A percentile compares a stretch with the other conserved stretches of the same genome.
These are phyloP conservation scores for Smutsia gigantea DNA, from an alignment of 2,797 vertebrate genomes.

Conservation along the genomic window DNA sequence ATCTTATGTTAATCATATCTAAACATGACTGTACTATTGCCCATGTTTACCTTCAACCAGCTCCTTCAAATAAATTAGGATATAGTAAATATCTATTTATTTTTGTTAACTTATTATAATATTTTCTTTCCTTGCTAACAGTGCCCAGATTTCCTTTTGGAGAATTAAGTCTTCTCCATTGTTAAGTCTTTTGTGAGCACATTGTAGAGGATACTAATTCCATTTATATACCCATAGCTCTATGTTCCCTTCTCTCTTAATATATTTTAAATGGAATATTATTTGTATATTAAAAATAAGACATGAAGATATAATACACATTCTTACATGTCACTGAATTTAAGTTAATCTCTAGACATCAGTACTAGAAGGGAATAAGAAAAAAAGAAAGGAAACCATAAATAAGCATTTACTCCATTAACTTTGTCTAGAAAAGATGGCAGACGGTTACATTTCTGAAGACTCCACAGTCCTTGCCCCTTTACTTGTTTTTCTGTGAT, in stretches of 20 bases:
- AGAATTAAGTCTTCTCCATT: neutral
- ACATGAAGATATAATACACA: neutral
- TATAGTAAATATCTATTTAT: neutral
- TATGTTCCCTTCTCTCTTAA: neutral
- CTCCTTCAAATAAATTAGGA: neutral
- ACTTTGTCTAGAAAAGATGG: neutral
- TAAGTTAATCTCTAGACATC: neutral
- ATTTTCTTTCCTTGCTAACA: neutral
- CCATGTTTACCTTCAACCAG: neutral
- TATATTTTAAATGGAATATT: too few species aligned
- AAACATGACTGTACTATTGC: neutral
- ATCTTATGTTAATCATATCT: neutral
- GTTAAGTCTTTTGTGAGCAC: neutral
- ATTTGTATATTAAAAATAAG: too few species aligned
- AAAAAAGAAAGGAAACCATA: neutral
- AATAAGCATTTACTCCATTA: neutral
- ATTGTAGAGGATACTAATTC: neutral
- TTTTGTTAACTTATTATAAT: neutral
- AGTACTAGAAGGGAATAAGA: neutral
- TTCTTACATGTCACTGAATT: neutral
- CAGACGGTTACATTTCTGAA: neutral
- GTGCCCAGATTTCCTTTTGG: neutral
- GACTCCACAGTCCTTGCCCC: neutral
- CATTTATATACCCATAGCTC: neutral
- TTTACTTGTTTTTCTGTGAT: neutral